Conservation (phyloP, 2,113 vertebrate species). For the Heterotis niloticus region DNA sequence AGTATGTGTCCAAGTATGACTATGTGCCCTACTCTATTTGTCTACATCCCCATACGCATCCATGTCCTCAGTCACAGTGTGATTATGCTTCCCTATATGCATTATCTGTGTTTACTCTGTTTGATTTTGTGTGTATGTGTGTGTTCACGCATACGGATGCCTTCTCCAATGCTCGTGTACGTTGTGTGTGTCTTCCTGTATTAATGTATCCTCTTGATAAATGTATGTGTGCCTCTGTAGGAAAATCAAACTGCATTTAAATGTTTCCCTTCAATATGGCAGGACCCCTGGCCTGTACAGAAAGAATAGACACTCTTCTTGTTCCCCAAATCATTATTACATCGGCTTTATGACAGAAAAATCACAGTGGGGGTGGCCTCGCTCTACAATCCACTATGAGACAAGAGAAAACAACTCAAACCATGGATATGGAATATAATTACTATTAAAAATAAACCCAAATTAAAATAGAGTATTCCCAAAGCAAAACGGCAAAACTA, state of each 20-base stretch:
- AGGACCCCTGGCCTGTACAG: background rate
- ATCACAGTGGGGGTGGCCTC: background rate
- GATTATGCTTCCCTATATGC: too few species aligned
- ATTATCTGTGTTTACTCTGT: too few species aligned
- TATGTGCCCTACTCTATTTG: background rate
- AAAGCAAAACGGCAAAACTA: conserved; percentile 59
- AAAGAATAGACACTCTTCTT: background rate
- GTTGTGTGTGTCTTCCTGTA: too few species aligned
- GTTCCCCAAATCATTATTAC: background rate
- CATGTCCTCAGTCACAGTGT: too few species aligned
- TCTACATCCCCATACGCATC: background rate
- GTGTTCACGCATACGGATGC: background rate
- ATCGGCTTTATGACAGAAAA: background rate
- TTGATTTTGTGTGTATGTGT: background rate
- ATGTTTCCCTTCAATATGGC: too few species aligned
- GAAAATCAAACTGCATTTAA: background rate
- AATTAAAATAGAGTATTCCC: conserved; percentile 56
- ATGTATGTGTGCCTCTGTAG: background rate
- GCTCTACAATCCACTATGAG: background rate
- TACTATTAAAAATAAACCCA: conserved; percentile 26
- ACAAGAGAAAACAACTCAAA: conserved; percentile 24
- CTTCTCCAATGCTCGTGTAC: too few species aligned
- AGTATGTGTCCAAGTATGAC: background rate
- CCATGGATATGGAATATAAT: conserved; percentile 27
- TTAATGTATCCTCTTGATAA: background rate